These are phyloP conservation scores for Danio tinwini DNA, from an alignment of 2,797 vertebrate species.

Conservation along the genomic window DNA sequence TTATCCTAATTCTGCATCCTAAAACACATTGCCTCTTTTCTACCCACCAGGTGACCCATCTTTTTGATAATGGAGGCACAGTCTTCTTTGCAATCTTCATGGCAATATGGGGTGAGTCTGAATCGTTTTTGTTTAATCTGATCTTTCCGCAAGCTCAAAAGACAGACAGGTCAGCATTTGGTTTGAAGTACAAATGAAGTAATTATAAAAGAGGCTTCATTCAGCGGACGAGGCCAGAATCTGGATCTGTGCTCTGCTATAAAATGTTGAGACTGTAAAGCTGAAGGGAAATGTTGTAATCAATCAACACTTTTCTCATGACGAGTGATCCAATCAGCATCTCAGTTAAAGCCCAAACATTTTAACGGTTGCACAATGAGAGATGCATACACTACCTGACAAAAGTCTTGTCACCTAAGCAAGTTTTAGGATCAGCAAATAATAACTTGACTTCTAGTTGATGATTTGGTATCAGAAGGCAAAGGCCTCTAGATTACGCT, in stretches of 20 bases:
- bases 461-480: no score
- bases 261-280: conserved; percentile 3
- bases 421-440: no score
- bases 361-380: no score
- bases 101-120: conserved; percentile 97
- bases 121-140: neutral
- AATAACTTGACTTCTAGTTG: no score
- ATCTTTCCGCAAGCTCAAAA: neutral
- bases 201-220: neutral
- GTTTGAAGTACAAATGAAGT: conserved; percentile 20
- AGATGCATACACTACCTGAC: no score
- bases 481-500: no score
- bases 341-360: conserved; percentile 33
- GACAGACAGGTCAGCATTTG: conserved; percentile 18
- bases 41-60: conserved; percentile 88
- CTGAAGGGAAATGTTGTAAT: conserved; percentile 20
- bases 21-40: conserved; percentile 49
- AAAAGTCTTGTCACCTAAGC: no score
- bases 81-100: conserved; percentile 99
- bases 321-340: neutral
- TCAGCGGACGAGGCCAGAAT: neutral
- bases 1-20: neutral
- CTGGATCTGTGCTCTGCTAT: neutral
- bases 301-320: conserved; percentile 20
- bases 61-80: conserved; percentile 98